These are phyloP conservation scores for Neogobius melanostomus DNA, from an alignment of 2,113 vertebrate genomes.

Conservation along the genomic window DNA sequence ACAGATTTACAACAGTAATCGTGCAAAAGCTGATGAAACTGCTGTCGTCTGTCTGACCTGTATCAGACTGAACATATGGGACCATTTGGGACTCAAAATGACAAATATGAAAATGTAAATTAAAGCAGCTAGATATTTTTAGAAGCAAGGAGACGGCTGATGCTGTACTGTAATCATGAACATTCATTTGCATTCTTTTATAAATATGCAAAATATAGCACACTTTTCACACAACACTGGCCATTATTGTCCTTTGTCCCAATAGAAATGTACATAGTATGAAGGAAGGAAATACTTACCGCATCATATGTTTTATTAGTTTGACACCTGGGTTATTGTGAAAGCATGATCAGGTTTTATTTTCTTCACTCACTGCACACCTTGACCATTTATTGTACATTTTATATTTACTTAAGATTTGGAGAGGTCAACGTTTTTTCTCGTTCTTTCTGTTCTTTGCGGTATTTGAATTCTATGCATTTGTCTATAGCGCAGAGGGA, in stretches of 20 bases:
- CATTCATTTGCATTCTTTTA: slow-evolving; percentile 34
- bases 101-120: not conserved
- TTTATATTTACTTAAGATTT: slow-evolving; percentile 48
- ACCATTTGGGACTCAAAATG: slow-evolving; percentile 5
- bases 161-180: slow-evolving; percentile 46
- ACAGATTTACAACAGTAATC: slow-evolving; percentile 12
- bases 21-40: slow-evolving; percentile 10
- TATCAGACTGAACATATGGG: slow-evolving; percentile 23
- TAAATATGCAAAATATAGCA: slow-evolving; percentile 24
- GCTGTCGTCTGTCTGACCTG: slow-evolving; percentile 7
- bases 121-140: slow-evolving; percentile 14
- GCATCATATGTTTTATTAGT: slow-evolving; percentile 11
- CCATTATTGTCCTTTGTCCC: slow-evolving; percentile 19
- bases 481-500: slow-evolving; percentile 39
- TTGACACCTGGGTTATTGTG: slow-evolving; percentile 25
- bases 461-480: slow-evolving; percentile 61
- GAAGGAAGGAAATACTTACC: slow-evolving; percentile 22
- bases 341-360: slow-evolving; percentile 26
- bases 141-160: slow-evolving; percentile 19
- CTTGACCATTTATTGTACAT: slow-evolving; percentile 44
- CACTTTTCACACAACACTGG: slow-evolving; percentile 20
- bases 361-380: slow-evolving; percentile 31
- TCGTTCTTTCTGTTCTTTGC: no score
- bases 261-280: slow-evolving; percentile 46
- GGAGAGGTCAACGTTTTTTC: slow-evolving; percentile 25